Evolutionary conservation across 2,888 invertebrate genomes (phyloP), one percentile per base, ranked within the genome.

Genomic region (Ceratothoa steindachneri): DNA sequence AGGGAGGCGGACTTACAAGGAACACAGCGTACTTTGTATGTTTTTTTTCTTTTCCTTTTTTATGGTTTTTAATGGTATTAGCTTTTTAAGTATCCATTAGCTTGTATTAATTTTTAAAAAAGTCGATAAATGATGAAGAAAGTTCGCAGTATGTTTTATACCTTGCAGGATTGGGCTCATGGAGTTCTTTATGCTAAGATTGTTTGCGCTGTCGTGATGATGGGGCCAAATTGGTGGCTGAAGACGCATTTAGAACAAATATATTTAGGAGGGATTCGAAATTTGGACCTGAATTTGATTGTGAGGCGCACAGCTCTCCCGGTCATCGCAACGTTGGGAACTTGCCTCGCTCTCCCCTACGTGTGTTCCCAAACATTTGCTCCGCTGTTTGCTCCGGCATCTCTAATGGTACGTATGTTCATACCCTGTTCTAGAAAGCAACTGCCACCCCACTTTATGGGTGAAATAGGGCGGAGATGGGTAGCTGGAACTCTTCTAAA

Each of bases 111-210:
- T n/a, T n/a, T n/a, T n/a, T n/a, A n/a, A n/a, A n/a, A n/a, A n/a
- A n/a, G n/a, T n/a, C n/a, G n/a, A n/a, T n/a, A n/a, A n/a, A n/a
- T n/a, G n/a, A n/a, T n/a, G n/a, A n/a, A n/a, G n/a, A n/a, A n/a
- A n/a, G n/a, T n/a, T n/a, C n/a, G n/a, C n/a, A n/a, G n/a, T n/a
- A n/a, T n/a, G n/a, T n/a, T n/a, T n/a, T n/a, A n/a, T n/a, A n/a
- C n/a, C n/a, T n/a, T n/a, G n/a, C 82, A 97, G 86, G 97, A 98
- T 86, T 99, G 98, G 98, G 97, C 97, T 0, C 87, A 99, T 29
- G 97, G 98, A 28, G 95, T 99, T 12, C 87, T 99, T 0, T 97
- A 98, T 84, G 96, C 97, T 0, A 99, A 99, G 87, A 97, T 98
- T 73, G 92, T 96, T 19, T 95, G 96, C 83, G 98, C 97, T 0